Percentiles rank a stretch among this genome's conserved stretches.
Conservation (phyloP, 2,888 invertebrate genomes). For the Eretmocerus hayati region DNA sequence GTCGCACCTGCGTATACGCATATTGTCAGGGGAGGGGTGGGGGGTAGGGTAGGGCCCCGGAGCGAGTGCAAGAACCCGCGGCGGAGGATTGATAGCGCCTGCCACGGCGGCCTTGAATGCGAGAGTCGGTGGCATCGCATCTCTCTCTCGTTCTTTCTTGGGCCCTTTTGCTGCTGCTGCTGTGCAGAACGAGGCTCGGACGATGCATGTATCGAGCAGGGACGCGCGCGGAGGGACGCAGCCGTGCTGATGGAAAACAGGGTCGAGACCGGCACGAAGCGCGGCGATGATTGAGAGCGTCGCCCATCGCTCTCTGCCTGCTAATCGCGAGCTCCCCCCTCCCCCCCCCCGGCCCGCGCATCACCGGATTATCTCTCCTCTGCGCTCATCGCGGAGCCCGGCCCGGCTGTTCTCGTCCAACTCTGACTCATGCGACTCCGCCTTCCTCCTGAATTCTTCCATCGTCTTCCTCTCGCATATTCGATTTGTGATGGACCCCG, state of each 20-base stretch:
- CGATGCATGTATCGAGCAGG: no score
- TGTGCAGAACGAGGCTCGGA: no score
- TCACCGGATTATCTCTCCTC: not conserved
- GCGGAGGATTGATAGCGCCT: not conserved
- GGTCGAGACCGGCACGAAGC: not conserved
- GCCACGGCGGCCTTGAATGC: not conserved
- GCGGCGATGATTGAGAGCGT: not conserved
- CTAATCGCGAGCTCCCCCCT: not conserved
- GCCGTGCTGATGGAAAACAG: not conserved
- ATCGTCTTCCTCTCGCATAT: no score
- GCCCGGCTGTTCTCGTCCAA: no score
- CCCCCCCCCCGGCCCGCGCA: not conserved
- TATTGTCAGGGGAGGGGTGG: no score
- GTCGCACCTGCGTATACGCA: no score
- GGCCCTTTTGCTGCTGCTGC: no score
- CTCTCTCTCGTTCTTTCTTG: no score
- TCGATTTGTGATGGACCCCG: no score
- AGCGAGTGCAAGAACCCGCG: not conserved
- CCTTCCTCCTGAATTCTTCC: no score
- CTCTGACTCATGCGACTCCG: no score
- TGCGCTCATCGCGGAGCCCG: not conserved
- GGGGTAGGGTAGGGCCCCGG: not conserved
- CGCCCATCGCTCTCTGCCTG: not conserved
- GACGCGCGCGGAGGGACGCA: no score
- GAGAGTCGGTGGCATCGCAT: not conserved